Percentiles rank a stretch among this genome's conserved stretches.
phyloP scores from a whole-genome alignment of 2,797 vertebrate genomes.

The Anniella stebbinsi region DNA sequence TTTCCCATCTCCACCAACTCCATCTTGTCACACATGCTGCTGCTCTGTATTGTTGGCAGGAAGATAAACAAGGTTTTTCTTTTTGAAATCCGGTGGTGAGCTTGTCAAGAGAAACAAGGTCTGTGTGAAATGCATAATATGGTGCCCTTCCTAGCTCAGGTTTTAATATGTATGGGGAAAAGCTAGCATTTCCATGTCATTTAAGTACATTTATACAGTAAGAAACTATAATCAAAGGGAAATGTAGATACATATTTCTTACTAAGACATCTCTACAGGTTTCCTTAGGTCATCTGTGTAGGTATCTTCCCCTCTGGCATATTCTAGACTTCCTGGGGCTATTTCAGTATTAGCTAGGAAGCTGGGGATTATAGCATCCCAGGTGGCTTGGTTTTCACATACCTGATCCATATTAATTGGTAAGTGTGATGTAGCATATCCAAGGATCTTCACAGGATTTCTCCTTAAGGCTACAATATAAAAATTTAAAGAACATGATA shows the following conservation, averaged over 20 bases:
- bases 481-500: slow-evolving; percentile 22
- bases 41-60: neutral
- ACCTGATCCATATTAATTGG: slow-evolving; percentile 10
- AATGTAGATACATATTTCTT: slow-evolving; percentile 32
- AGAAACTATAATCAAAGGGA: slow-evolving; percentile 26
- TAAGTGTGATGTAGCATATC: neutral
- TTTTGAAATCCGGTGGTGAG: slow-evolving; percentile 15
- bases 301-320: neutral
- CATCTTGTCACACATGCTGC: neutral
- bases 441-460: slow-evolving; percentile 20
- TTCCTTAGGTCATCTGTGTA: neutral
- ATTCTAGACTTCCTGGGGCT: slow-evolving; percentile 14
- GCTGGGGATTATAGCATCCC: neutral
- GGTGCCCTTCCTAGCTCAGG: neutral
- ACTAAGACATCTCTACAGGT: slow-evolving; percentile 21
- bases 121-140: neutral
- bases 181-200: neutral
- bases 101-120: slow-evolving; percentile 15
- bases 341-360: slow-evolving; percentile 5
- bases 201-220: neutral
- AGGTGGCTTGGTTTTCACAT: neutral
- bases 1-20: neutral
- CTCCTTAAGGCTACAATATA: slow-evolving; percentile 25
- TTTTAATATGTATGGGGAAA: neutral
- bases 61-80: neutral